Conservation (phyloP, 2,797 vertebrate species). For the Leuciscus waleckii region DNA sequence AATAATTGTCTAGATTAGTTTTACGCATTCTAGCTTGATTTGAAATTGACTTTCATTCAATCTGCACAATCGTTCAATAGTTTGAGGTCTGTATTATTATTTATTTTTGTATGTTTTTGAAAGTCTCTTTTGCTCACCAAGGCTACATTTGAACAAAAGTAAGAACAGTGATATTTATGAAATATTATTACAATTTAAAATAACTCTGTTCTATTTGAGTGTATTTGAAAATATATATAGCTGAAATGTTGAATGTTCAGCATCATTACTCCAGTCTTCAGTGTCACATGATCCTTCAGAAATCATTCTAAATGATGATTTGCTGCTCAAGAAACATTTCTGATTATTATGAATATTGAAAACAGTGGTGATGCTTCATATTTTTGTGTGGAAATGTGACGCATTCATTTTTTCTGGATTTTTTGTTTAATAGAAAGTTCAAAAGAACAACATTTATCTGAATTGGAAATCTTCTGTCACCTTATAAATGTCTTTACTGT, state of each 20-base stretch:
- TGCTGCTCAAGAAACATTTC: background rate
- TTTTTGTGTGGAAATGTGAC: background rate
- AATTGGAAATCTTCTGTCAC: background rate
- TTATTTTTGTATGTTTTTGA: fast-evolving
- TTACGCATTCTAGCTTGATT: background rate
- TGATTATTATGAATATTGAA: background rate
- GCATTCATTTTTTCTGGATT: background rate
- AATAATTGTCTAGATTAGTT: background rate
- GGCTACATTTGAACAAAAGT: background rate
- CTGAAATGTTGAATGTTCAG: background rate
- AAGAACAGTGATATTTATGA: background rate
- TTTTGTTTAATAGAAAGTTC: background rate
- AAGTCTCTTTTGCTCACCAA: background rate
- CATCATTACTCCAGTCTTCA: background rate
- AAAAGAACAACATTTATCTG: background rate
- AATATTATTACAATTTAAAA: background rate
- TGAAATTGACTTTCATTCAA: background rate
- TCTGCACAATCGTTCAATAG: background rate
- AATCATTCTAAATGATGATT: background rate
- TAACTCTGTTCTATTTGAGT: background rate
- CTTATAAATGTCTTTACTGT: background rate
- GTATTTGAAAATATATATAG: background rate
- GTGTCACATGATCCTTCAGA: background rate
- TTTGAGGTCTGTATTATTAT: background rate
- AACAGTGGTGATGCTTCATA: too few relatives aligned